Evolutionary conservation across 2,888 invertebrate species (phyloP), one percentile per base, ranked within the genome.

Genomic region (Onthophagus sagittarius): DNA sequence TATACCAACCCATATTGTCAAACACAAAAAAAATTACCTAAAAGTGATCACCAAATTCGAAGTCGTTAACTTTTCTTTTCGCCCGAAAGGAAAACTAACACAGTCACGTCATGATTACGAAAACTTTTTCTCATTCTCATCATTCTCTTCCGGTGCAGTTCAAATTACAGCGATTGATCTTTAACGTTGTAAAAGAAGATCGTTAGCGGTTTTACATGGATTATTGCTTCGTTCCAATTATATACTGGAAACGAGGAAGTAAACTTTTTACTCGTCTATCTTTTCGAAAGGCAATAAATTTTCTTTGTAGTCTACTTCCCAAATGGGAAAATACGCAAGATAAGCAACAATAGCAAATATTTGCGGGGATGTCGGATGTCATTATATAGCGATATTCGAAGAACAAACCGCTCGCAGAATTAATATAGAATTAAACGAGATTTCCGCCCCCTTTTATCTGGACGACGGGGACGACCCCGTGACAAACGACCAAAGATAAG

Each of bases 401-500:
- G 39, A 53, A 53, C 39, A 53, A 53, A 53, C 39, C 39, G 39
- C 39, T 53, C 39, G 39, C 39, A 11, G 39, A 53, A 53, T 53
- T 53, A 53, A 53, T 53, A 53, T 53, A 53, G 39, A 53, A 53
- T 53, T 53, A 53, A 53, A 53, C 39, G 39, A 53, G 39, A 53
- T 53, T 53, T 53, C 39, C 39, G 39, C 39, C 39, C 39, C 39
- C 39, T 53, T 53, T 53, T 53, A 53, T 53, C 39, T 53, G 39
- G 39, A 53, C 39, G 39, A 11, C 39, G 39, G 39, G 39, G 11
- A 53, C 39, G 39, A 53, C 39, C 39, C 39, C 67, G 67, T 67
- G 32, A 67, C 67, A 67, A 67, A 67, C 32, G 67, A 15, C 67
- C 23, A 14, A 32, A 67, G 67, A 67, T 67, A 67, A 67, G 67